A percentile compares a stretch with the other conserved stretches of the same genome.
These are phyloP conservation scores for Archivesica marissinica DNA, from an alignment of 1,140 invertebrate species.

Conservation along the genomic window DNA sequence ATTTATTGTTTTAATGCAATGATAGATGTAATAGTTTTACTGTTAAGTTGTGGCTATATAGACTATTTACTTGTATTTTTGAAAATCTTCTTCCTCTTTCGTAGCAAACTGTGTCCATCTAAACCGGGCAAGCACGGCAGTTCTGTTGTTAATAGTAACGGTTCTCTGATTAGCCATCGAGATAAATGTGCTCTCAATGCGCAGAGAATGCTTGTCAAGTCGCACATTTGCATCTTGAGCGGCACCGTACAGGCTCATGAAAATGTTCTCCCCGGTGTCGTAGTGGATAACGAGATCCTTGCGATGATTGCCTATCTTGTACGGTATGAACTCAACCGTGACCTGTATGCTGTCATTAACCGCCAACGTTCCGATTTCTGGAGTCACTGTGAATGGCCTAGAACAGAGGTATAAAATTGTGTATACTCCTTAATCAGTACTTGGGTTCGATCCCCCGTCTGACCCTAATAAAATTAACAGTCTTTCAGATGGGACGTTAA, in stretches of 20 bases:
- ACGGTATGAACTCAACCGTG: constrained; percentile 82
- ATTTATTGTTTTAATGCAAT: too few species aligned
- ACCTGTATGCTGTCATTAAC: constrained; percentile 83
- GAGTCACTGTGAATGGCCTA: constrained; percentile 82
- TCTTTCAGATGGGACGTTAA: too few species aligned
- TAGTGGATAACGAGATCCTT: constrained; percentile 79
- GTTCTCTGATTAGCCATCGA: constrained; percentile 83
- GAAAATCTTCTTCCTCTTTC: constrained; percentile 81
- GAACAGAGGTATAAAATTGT: constrained; percentile 56
- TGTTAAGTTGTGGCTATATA: too few species aligned
- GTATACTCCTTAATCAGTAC: too few species aligned
- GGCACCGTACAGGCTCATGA: constrained; percentile 80
- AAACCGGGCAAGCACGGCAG: constrained; percentile 83
- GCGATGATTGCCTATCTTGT: constrained; percentile 79
- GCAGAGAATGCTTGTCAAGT: constrained; percentile 83
- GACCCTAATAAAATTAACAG: too few species aligned
- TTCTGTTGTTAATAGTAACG: constrained; percentile 81
- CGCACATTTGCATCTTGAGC: constrained; percentile 82
- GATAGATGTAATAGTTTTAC: too few species aligned
- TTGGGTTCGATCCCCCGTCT: too few species aligned
- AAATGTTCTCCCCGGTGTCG: constrained; percentile 83
- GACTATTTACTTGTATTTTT: constrained; percentile 76
- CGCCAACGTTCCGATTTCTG: constrained; percentile 81
- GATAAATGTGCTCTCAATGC: constrained; percentile 84
- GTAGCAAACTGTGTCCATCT: constrained; percentile 83